phyloP scores from a whole-genome alignment of 2,888 invertebrate genomes.

The Ypsolopha sequella region DNA sequence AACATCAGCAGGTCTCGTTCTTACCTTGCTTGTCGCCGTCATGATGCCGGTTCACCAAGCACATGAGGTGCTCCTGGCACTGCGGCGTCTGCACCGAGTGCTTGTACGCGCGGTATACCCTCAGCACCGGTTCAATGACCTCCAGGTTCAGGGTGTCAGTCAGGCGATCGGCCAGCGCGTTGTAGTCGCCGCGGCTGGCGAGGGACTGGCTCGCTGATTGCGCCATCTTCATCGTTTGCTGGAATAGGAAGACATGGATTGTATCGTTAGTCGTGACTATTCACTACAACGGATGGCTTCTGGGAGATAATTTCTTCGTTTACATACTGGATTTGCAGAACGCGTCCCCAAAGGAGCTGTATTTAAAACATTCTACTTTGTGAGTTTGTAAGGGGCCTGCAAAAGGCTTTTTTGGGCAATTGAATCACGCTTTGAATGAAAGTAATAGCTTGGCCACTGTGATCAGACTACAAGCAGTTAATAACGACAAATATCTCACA shows the following conservation, averaged over 20 bases:
- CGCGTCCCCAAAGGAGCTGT: too few relatives aligned
- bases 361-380: too few relatives aligned
- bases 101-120: conserved; percentile 85
- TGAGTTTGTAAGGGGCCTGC: too few relatives aligned
- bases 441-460: too few relatives aligned
- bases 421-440: too few relatives aligned
- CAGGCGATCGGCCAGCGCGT: conserved; percentile 79
- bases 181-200: conserved; percentile 73
- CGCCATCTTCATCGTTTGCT: conserved; percentile 80
- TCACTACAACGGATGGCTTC: too few relatives aligned
- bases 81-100: conserved; percentile 77
- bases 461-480: too few relatives aligned
- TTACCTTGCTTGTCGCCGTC: conserved; percentile 59
- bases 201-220: conserved; percentile 76
- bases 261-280: too few relatives aligned
- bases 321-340: too few relatives aligned
- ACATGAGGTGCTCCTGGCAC: conserved; percentile 85
- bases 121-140: conserved; percentile 84
- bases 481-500: too few relatives aligned
- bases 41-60: conserved; percentile 78
- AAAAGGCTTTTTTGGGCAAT: too few relatives aligned
- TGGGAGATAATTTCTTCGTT: too few relatives aligned
- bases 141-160: conserved; percentile 87
- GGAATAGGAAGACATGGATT: conserved; percentile 18
- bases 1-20: conserved; percentile 3